Base-by-base conservation (phyloP, 2,888 invertebrate genomes). In the Trisateles emortualis region DNA sequence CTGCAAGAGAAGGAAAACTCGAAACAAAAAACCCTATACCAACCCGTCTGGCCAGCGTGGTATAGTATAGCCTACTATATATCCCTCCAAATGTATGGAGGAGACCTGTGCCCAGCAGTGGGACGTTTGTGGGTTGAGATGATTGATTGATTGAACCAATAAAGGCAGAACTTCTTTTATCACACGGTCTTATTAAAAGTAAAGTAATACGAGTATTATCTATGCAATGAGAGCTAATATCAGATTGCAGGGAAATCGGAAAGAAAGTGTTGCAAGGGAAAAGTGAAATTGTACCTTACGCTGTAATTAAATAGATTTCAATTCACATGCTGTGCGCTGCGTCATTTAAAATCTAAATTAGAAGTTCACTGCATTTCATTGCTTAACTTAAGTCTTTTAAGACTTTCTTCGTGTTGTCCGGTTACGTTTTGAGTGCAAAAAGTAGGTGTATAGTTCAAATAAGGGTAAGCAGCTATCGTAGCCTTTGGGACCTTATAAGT, bases 201-300 rank as follows among this genome's bases (percentile, higher is more conserved):
- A 6, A 24, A 5, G 24, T 1, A 29, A 29, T 6, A 14, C n/a
- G n/a, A n/a, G n/a, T n/a, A n/a, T n/a, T n/a, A n/a, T n/a, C 19
- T 5, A 19, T 19, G 5, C 5, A 19, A 19, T 19, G 5, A 19
- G 19, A 19, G 19, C 5, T 5, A 19, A 10, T 29, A 38, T 13
- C 22, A 24, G 4, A 9, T 29, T 14, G n/a, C 16, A 5, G 2
- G 16, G 22, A 32, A 39, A 13, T 36, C 36, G 1, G 4, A 24
- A 38, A 50, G 50, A 50, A 50, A 50, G 42, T 35, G 33, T 16
- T 11, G 14, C 11, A 19, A 40, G 24, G 13, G 26, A 35, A 29
- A 36, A 24, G 26, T 3, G 30, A 30, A 43, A 32, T 30, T 44
- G 1, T 14, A 11, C 32, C n/a, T 24, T 4, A 6, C 14, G 22